Base-by-base conservation (phyloP, 92 coral and sea anemone genomes). In the Phymanthus crucifer region DNA sequence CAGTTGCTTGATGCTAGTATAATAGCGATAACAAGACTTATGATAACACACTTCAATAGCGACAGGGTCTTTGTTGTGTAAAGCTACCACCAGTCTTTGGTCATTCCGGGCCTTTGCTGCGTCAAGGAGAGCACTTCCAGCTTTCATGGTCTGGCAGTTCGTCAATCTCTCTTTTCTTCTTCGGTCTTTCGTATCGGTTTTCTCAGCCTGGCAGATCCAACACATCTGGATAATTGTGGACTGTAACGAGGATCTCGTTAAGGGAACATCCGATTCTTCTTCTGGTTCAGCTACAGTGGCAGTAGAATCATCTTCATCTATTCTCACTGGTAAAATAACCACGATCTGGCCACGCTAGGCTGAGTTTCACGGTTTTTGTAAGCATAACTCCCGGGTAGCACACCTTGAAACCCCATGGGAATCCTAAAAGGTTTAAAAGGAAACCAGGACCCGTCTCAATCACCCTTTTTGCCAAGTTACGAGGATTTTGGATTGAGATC, bases 121-220 rank as follows among this genome's bases (percentile, higher is more conserved):
- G 17, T 79, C 77, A 52, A 81, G 78, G 48, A 83, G 83, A n/a
- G 80, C 66, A 52, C 61, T 56, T 11, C 90, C 80, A 34, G 78
- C 77, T 81, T 31, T 54, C 4, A 76, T 68, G 52, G 90, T 86
- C 47, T 86, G 78, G 66, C 90, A 86, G 29, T 40, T 72, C 33
- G 90, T 86, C 65, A 86, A 77, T 36, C 32, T 85, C 66, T 85
- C 81, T 66, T 83, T 83, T 72, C 76, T 83, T 76, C 87, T 45
- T 77, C 83, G 66, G 75, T 83, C 83, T 37, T 85, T 65, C 57
- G 85, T 43, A 80, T 80, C 89, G 6, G 36, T 32, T 32, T 80
- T 80, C 73, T 85, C 89, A 46, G 21, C 50, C 80, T 85, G 89
- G 24, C 85, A 79, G 74, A 85, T 85, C 72, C 64, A 47, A 58